phyloP scores from a whole-genome alignment of 1,140 invertebrate species.

The Pseudomyrmex flavicornis region DNA sequence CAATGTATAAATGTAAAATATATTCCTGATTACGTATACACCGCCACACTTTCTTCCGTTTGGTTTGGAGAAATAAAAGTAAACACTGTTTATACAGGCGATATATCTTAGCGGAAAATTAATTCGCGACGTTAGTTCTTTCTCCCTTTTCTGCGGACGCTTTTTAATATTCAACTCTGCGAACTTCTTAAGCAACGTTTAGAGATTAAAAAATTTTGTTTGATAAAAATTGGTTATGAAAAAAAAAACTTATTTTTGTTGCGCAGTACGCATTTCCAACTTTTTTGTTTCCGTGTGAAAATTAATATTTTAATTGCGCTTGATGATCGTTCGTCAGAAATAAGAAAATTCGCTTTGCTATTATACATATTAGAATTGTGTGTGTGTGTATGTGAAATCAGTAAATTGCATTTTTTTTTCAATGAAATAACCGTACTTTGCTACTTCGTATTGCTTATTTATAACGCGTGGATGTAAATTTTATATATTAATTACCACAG shows the following conservation, averaged over 20 bases:
- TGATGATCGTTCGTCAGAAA: not conserved
- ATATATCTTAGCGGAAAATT: slow-evolving; percentile 35
- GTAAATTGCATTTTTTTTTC: not conserved
- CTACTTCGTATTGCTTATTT: slow-evolving; percentile 33
- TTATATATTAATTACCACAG: slow-evolving; percentile 54
- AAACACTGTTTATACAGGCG: slow-evolving; percentile 18
- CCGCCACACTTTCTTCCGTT: not conserved
- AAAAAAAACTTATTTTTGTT: not conserved
- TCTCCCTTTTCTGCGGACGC: not conserved
- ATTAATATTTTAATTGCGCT: slow-evolving; percentile 2
- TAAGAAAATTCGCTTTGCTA: not conserved
- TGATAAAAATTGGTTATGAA: slow-evolving; percentile 25
- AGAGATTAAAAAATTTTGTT: slow-evolving; percentile 37
- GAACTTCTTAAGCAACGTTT: slow-evolving; percentile 31
- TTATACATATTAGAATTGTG: not conserved
- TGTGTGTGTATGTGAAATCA: not conserved
- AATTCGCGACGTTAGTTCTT: slow-evolving; percentile 32
- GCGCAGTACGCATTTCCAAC: not conserved
- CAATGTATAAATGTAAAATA: slow-evolving; percentile 6
- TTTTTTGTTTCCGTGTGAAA: not conserved
- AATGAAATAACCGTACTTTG: slow-evolving; percentile 1
- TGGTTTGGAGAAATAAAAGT: not conserved
- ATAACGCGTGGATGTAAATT: slow-evolving; percentile 45
- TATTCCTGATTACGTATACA: not conserved
- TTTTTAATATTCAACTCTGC: slow-evolving; percentile 39